Evolutionary conservation across 2,888 invertebrate genomes (phyloP).

Genomic region (Ypsolopha scabrella): DNA sequence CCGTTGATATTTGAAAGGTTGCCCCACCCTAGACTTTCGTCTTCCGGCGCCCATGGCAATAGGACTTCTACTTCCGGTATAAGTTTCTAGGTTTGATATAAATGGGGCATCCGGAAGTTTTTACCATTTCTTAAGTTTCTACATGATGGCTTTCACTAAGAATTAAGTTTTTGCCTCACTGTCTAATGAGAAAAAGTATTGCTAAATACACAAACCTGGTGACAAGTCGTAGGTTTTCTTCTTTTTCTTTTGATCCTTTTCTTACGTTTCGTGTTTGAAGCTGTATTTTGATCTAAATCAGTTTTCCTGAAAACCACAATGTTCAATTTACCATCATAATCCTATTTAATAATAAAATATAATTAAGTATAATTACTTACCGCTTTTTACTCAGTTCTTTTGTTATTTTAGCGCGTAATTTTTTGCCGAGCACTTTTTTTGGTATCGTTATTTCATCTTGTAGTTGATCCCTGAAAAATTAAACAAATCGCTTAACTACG

Average conservation of each 20-base stretch:
- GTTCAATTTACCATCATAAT: neutral
- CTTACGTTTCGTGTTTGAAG: constrained; percentile 15
- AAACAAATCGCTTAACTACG: neutral
- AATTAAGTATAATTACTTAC: neutral
- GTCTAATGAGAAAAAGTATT: no score
- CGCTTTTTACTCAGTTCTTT: constrained; percentile 23
- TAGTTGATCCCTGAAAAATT: constrained; percentile 19
- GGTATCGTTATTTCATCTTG: constrained; percentile 15
- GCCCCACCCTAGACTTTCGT: no score
- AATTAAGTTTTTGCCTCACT: neutral
- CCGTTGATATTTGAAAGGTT: no score
- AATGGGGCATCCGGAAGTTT: no score
- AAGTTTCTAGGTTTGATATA: neutral
- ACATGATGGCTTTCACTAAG: no score
- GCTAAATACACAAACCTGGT: constrained; percentile 28
- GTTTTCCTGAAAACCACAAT: constrained; percentile 13
- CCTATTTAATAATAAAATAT: neutral
- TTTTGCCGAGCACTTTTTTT: constrained; percentile 38
- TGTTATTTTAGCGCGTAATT: constrained; percentile 33
- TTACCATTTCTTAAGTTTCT: no score
- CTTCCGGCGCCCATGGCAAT: no score
- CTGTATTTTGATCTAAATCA: constrained; percentile 10
- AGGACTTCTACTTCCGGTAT: neutral
- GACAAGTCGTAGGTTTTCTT: constrained; percentile 43
- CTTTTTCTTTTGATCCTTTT: constrained; percentile 19